Conservation (phyloP, 2,797 vertebrate species). For the Sebastolobus altivelis region DNA sequence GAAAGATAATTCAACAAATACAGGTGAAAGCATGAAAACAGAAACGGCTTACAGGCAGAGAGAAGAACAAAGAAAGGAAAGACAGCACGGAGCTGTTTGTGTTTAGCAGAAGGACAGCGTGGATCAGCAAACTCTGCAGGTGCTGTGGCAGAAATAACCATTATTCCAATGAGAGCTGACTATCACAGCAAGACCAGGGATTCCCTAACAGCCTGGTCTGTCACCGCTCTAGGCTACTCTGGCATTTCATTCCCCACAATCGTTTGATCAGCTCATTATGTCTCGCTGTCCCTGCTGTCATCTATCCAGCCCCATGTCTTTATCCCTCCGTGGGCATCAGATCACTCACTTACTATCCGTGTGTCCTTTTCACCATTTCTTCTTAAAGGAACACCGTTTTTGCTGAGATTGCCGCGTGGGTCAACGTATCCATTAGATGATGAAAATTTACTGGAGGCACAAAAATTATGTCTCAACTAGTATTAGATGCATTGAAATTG, state of each 20-base stretch:
- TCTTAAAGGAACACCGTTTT: slow-evolving; percentile 19
- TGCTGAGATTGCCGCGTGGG: background rate
- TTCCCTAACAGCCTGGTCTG: slow-evolving; percentile 50
- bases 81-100: slow-evolving; percentile 13
- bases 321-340: slow-evolving; percentile 33
- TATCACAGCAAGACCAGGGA: slow-evolving; percentile 41
- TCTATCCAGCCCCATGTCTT: slow-evolving; percentile 42
- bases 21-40: background rate
- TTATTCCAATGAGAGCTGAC: slow-evolving; percentile 45
- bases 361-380: slow-evolving; percentile 27
- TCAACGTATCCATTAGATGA: slow-evolving; percentile 8
- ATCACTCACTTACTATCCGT: slow-evolving; percentile 15
- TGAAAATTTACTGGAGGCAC: background rate
- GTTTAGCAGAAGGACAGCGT: background rate
- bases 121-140: slow-evolving; percentile 33
- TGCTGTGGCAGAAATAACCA: slow-evolving; percentile 27
- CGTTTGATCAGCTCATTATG: slow-evolving; percentile 71
- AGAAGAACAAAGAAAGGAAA: background rate
- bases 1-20: slow-evolving; percentile 2
- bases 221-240: slow-evolving; percentile 37
- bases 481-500: too few relatives aligned
- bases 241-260: slow-evolving; percentile 63
- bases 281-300: slow-evolving; percentile 55
- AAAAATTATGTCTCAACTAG: background rate
- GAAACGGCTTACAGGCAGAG: background rate